A percentile compares a stretch with the other conserved stretches of the same genome.
Conservation (phyloP, 2,797 vertebrate species). For the Cuculus canorus region DNA sequence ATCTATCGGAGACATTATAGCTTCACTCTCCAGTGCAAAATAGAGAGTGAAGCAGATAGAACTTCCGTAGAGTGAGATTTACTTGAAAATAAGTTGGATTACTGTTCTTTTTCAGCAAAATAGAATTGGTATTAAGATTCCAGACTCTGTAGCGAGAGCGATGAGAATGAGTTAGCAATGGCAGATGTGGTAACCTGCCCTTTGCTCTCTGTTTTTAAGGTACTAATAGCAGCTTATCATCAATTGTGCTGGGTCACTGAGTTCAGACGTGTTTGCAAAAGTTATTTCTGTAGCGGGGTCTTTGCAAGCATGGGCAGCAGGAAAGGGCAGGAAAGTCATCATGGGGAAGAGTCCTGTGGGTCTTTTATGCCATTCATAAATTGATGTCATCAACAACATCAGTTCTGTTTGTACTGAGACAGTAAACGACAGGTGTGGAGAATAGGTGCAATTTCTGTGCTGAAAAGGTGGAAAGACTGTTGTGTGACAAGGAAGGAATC, state of each 20-base stretch:
- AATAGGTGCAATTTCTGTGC: neutral
- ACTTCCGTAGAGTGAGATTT: neutral
- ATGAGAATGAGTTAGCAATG: neutral
- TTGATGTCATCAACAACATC: neutral
- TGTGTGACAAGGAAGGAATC: neutral
- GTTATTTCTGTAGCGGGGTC: neutral
- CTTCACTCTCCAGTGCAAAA: neutral
- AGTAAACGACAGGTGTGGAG: neutral
- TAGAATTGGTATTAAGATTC: neutral
- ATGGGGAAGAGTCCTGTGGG: neutral
- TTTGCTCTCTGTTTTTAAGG: slow-evolving; percentile 48
- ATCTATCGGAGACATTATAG: neutral
- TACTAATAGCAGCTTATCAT: slow-evolving; percentile 9
- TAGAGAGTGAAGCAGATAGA: neutral
- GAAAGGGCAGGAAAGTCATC: neutral
- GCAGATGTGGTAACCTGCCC: slow-evolving; percentile 36
- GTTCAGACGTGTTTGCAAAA: slow-evolving; percentile 3
- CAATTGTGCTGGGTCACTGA: neutral
- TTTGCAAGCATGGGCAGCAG: neutral
- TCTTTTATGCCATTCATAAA: neutral
- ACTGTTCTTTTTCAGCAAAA: neutral
- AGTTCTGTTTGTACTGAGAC: neutral
- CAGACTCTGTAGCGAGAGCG: neutral
- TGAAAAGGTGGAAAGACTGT: neutral
- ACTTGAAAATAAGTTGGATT: neutral